Base-by-base conservation (phyloP, 2,888 invertebrate species). In the Drosophila yooni region DNA sequence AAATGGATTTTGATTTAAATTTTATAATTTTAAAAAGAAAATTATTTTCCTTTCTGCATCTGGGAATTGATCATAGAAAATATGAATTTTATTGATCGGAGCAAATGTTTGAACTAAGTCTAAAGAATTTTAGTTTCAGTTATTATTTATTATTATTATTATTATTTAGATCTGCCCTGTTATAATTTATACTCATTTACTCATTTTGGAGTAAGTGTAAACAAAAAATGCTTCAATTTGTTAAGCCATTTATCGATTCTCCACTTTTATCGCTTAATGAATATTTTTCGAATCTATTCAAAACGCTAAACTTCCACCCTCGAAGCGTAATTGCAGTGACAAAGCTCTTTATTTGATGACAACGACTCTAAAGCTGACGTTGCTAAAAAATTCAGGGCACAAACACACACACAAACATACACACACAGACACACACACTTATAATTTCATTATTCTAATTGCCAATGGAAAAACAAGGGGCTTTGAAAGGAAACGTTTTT, bases 361-460 rank as follows among this genome's bases (percentile, higher is more conserved):
- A n/a, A 21, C 13, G 38, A 48, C 33, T 52, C 54, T 38, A n/a
- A 29, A 52, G 76, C 58, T 78, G 79, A 69, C 74, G 79, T 76
- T 74, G 76, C 79, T 29, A 0, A 25, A 46, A 33, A 34, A 25
- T 46, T 56, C 34, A 51, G 33, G 33, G 13, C 38, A 57, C 31
- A 38, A n/a, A 48, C 3, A 53, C 29, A 31, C 8, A 52, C 31
- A 52, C 27, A 38, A 3, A 48, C 11, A 38, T 21, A 29, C 10
- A 57, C 29, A 29, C 27, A 31, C 25, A 38, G 10, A n/a, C 13
- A 8, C 13, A 21, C 31, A 18, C 4, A 36, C 18, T 21, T 21
- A 25, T 25, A 7, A 46, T 25, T 18, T 21, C 48, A 40, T 43
- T 65, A 72, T 66, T 77, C 61, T 62, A 66, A 77, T 76, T 72